phyloP scores from a whole-genome alignment of 2,113 vertebrate species.

The Colossoma macropomum region DNA sequence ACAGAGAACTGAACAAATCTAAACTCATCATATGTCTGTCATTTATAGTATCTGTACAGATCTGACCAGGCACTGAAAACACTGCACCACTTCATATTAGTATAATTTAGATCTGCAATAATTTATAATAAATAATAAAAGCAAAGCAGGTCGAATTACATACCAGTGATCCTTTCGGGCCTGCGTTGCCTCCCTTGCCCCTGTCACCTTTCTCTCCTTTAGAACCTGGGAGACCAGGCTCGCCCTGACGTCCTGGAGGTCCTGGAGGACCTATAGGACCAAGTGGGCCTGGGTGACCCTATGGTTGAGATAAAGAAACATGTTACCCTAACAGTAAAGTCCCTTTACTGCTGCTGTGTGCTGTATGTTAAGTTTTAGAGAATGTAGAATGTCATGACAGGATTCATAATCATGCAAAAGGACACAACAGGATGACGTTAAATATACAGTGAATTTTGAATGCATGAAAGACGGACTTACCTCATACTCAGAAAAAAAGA shows the following conservation, averaged over 20 bases:
- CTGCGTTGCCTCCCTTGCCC: conserved; percentile 80
- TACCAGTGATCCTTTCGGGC: conserved; percentile 90
- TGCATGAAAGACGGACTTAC: conserved; percentile 1
- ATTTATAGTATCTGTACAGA: too few species aligned
- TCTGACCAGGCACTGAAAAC: not conserved
- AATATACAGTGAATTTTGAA: not conserved
- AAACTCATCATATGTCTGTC: too few species aligned
- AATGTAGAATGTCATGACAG: not conserved
- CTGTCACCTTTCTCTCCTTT: conserved; percentile 91
- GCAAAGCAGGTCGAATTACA: conserved; percentile 13
- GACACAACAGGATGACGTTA: not conserved
- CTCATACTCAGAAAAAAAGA: not conserved
- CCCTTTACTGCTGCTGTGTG: not conserved
- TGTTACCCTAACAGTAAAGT: not conserved
- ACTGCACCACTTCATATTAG: not conserved
- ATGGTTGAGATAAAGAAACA: conserved; percentile 25
- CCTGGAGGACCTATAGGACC: conserved; percentile 85
- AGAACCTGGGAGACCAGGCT: conserved; percentile 84
- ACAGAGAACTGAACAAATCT: not conserved
- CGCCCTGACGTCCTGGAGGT: conserved; percentile 83
- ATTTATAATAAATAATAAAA: not conserved
- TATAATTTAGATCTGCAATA: not conserved
- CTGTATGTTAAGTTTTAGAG: not conserved
- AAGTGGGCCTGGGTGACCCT: conserved; percentile 88
- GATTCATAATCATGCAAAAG: not conserved